phyloP scores from a whole-genome alignment of 2,113 vertebrate genomes.

The Tragelaphus strepsiceros region DNA sequence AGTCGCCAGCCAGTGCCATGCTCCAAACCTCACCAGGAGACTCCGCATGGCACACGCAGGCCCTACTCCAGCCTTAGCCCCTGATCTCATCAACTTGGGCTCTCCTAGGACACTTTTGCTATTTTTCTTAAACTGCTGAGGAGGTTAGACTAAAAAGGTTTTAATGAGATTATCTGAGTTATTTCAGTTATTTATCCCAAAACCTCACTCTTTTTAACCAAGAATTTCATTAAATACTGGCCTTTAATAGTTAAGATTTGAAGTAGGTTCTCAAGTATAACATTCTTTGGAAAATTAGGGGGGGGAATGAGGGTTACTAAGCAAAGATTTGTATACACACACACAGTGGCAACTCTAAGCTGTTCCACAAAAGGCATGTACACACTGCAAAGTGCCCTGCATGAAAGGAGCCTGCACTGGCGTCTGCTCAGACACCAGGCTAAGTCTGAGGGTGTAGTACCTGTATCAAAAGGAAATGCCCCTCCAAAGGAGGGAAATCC shows the following conservation, averaged over 20 bases:
- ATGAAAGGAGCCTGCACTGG: accelerated
- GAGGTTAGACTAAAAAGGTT: not conserved
- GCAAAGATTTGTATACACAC: not conserved
- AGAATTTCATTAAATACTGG: not conserved
- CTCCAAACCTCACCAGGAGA: accelerated
- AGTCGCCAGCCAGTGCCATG: accelerated
- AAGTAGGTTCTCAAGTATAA: not conserved
- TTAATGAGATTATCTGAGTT: not conserved
- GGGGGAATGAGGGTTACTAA: not conserved
- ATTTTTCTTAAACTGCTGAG: not conserved
- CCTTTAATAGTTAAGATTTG: not conserved
- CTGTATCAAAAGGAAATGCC: slow-evolving; percentile 88
- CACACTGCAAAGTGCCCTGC: not conserved
- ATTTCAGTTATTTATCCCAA: not conserved
- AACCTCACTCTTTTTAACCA: not conserved
- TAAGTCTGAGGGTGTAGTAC: slow-evolving; percentile 69
- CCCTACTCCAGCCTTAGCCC: not conserved
- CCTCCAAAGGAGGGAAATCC: slow-evolving; percentile 89
- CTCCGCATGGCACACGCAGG: accelerated
- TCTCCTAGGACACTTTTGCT: not conserved
- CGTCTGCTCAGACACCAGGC: not conserved
- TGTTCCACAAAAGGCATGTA: not conserved
- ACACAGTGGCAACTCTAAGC: not conserved
- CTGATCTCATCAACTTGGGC: not conserved
- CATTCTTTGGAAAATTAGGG: not conserved